phyloP scores from a whole-genome alignment of 1,140 invertebrate species.

The Drosophila kikkawai region DNA sequence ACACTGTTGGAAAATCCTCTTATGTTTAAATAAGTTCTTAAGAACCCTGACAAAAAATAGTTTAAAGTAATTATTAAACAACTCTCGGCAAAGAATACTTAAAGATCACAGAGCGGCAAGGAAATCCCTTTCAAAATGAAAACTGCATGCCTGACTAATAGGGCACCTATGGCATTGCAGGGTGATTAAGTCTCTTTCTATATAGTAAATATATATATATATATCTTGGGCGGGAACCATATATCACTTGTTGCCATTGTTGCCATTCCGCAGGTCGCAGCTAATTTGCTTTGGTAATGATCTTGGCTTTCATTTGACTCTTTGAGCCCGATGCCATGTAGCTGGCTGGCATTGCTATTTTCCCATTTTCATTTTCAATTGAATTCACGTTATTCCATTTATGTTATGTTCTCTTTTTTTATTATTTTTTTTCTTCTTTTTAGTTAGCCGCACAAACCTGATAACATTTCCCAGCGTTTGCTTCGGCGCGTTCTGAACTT shows the following conservation, averaged over 20 bases:
- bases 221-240: background rate
- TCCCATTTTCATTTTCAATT: slow-evolving; percentile 42
- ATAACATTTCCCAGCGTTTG: slow-evolving; percentile 22
- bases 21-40: background rate
- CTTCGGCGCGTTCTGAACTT: slow-evolving; percentile 24
- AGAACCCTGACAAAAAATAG: background rate
- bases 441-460: background rate
- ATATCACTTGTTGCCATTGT: slow-evolving; percentile 7
- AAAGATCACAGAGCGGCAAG: slow-evolving; percentile 4
- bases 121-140: slow-evolving; percentile 9
- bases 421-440: background rate
- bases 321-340: background rate
- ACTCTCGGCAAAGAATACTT: background rate
- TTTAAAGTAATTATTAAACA: background rate
- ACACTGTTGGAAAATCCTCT: background rate
- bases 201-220: background rate
- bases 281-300: slow-evolving; percentile 46
- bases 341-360: slow-evolving; percentile 9
- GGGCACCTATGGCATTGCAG: slow-evolving; percentile 18
- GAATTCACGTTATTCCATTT: slow-evolving; percentile 4
- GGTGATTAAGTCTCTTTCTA: slow-evolving; percentile 7
- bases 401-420: slow-evolving; percentile 18
- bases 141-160: slow-evolving; percentile 26
- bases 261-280: slow-evolving; percentile 18
- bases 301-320: slow-evolving; percentile 47